Percentiles rank a stretch among this genome's conserved stretches.
Conservation (phyloP, 2,113 vertebrate species). For the Toxotes jaculatrix region DNA sequence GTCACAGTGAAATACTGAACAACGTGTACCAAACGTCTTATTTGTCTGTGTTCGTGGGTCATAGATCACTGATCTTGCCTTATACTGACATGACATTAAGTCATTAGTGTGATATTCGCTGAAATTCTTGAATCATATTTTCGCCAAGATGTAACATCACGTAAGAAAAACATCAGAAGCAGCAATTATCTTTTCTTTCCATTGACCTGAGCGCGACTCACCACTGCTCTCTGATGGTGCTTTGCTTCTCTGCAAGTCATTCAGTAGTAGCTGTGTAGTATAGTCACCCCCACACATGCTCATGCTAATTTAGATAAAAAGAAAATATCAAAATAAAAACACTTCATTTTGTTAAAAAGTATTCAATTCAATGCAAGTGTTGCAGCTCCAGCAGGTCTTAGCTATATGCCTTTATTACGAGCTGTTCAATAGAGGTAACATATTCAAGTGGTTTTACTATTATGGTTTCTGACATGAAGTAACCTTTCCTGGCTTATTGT, state of each 20-base stretch:
- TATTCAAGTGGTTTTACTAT: background rate
- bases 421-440: background rate
- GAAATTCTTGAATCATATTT: background rate
- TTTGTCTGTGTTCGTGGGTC: background rate
- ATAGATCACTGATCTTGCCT: background rate
- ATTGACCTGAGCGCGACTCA: slow-evolving; percentile 37
- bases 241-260: background rate
- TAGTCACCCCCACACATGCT: too few relatives aligned
- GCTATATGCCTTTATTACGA: background rate
- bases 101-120: background rate
- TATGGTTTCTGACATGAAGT: slow-evolving; percentile 22
- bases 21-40: background rate
- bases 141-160: background rate
- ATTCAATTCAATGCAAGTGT: background rate
- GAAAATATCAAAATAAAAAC: background rate
- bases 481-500: slow-evolving; percentile 27
- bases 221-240: slow-evolving; percentile 72
- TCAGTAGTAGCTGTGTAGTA: too few relatives aligned
- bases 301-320: background rate
- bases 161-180: background rate
- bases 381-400: background rate
- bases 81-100: background rate
- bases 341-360: background rate
- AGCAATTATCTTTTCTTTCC: background rate
- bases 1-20: background rate